Conservation (phyloP, 2,888 invertebrate genomes). For the Baronia brevicornis region DNA sequence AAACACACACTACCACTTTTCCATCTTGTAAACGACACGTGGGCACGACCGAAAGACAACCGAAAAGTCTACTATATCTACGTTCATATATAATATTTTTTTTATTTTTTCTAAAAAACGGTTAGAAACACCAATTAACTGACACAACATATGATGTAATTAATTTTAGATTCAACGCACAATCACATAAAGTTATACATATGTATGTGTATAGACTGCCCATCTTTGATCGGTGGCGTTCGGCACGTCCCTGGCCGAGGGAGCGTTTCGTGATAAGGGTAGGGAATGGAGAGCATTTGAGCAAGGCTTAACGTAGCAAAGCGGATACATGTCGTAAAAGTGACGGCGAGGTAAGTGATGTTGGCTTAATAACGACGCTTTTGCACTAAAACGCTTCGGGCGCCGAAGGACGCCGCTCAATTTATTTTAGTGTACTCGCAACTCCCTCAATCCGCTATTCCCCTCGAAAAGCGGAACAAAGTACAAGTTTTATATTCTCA, state of each 20-base stretch:
- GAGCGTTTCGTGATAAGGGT: constrained; percentile 26
- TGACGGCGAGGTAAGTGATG: constrained; percentile 38
- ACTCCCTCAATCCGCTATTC: too few species aligned
- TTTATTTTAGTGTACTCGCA: constrained; percentile 2
- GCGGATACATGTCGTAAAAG: constrained; percentile 38
- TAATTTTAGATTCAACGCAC: too few species aligned
- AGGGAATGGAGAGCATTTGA: constrained; percentile 31
- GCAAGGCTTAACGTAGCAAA: constrained; percentile 34
- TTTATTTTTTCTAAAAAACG: too few species aligned
- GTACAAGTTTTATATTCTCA: too few species aligned
- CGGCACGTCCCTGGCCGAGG: constrained; percentile 2
- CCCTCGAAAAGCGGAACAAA: too few species aligned
- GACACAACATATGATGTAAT: too few species aligned
- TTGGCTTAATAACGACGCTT: constrained; percentile 29
- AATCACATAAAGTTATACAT: neutral
- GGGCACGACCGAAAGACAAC: too few species aligned
- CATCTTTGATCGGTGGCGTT: neutral
- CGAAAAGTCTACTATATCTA: too few species aligned
- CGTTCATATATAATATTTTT: too few species aligned
- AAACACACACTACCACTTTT: too few species aligned
- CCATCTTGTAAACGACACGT: too few species aligned
- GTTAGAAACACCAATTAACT: too few species aligned
- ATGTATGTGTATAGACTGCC: constrained; percentile 4
- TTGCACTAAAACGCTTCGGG: constrained; percentile 11
- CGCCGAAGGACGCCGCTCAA: constrained; percentile 2